Evolutionary conservation across 2,113 vertebrate species (phyloP).

Genomic region (Oreamnos americanus): DNA sequence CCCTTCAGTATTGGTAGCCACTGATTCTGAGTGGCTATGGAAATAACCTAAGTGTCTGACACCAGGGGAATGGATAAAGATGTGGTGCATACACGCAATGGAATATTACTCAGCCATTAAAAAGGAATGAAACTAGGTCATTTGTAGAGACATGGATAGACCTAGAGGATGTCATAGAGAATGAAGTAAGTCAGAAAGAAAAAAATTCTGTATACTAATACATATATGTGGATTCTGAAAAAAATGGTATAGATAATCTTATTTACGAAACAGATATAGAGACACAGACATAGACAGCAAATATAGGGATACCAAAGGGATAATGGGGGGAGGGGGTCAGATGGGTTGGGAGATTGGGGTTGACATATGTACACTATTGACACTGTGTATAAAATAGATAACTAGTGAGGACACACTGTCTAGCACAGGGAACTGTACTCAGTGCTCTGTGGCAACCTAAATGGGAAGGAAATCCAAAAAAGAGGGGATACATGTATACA

Average conservation of each 20-base stretch:
- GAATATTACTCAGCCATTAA: background rate
- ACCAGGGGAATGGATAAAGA: background rate
- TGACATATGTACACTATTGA: background rate
- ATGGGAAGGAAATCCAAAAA: background rate
- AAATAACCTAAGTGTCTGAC: background rate
- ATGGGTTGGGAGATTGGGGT: background rate
- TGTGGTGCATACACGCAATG: background rate
- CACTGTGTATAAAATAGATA: background rate
- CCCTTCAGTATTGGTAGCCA: background rate
- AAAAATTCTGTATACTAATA: background rate
- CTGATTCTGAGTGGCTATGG: background rate
- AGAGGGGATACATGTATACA: background rate
- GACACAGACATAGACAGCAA: background rate
- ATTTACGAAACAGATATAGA: background rate
- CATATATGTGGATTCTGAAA: background rate
- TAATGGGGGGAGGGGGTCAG: background rate
- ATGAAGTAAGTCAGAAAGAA: background rate
- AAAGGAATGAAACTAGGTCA: background rate
- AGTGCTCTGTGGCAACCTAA: background rate
- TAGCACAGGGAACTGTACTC: background rate
- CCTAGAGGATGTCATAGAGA: background rate
- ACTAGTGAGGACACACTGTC: background rate
- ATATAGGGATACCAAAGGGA: background rate
- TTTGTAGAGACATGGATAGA: background rate
- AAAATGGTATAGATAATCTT: background rate